Evolutionary conservation across 2,888 invertebrate species (phyloP), one percentile per base, ranked within the genome.

Genomic region (Plusia festucae): DNA sequence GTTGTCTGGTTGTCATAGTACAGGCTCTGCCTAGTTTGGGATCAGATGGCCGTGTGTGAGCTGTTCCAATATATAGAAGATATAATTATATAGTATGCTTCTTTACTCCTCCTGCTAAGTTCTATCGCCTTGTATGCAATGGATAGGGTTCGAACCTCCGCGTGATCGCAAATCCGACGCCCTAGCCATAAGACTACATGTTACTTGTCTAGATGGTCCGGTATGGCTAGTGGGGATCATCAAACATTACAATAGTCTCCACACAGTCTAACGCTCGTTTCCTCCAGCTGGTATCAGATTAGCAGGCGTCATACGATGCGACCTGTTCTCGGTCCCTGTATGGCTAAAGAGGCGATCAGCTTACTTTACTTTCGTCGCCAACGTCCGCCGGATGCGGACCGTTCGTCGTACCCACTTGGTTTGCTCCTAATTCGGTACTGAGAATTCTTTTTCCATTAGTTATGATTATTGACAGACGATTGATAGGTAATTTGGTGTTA

Each of bases 371-470:
- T 91, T 87, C 86, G 78, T 78, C 79, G 82, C 68, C 54, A 34
- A 69, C 86, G 83, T 90, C 91, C 91, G 91, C 81, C 91, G 92
- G 92, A 91, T 83, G 85, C 69, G 83, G 57, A 79, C 88, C 88
- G 90, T 88, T 88, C 63, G 72, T 62, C 72, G 67, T 66, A 72
- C 69, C 74, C 77, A 70, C 53, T 57, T 60, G 76, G 74, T 68
- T 75, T 82, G 82, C 76, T 74, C 81, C 85, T 83, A 82, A 73
- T 67, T 76, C 68, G 66, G 44, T 53, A 49, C n/a, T 13, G 2
- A 15, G 22, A 7, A 20, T 49, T 20, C 11, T 4, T 46, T 46
- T 46, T 18, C 18, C 6, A 7, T 20, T 49, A 20, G 5, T 1
- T 49, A 0, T 20, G 18, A 11, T 49, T 18, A 20, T 49, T 11